These are phyloP conservation scores for Carollia perspicillata DNA, from an alignment of 2,113 vertebrate genomes.

Conservation along the genomic window DNA sequence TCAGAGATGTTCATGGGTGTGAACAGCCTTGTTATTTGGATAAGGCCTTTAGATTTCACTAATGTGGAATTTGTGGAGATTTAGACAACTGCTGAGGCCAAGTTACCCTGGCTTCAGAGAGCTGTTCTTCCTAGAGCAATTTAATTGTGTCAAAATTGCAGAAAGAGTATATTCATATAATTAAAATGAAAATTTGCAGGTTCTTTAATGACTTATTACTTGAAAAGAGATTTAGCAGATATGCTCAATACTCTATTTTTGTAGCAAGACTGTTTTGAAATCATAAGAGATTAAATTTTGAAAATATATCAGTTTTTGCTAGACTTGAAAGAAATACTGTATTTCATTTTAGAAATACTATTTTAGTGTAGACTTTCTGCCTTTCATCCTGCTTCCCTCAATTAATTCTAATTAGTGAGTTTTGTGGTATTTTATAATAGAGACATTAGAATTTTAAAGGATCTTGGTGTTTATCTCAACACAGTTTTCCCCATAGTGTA, in stretches of 20 bases:
- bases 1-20: not conserved
- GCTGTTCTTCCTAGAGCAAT: not conserved
- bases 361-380: slow-evolving; percentile 27
- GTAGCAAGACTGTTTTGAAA: not conserved
- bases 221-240: not conserved
- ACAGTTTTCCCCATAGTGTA: not conserved
- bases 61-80: not conserved
- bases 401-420: slow-evolving; percentile 20
- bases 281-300: not conserved
- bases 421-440: not conserved
- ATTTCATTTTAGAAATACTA: slow-evolving; percentile 6
- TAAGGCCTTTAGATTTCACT: not conserved
- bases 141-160: slow-evolving; percentile 1
- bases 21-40: not conserved
- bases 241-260: not conserved
- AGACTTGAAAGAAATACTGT: not conserved
- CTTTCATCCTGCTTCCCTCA: not conserved
- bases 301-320: slow-evolving; percentile 12
- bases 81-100: not conserved
- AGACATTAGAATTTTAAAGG: not conserved
- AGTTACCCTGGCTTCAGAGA: not conserved
- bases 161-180: not conserved
- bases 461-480: not conserved
- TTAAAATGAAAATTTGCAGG: not conserved
- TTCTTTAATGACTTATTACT: not conserved